Base-by-base conservation (phyloP, 2,113 vertebrate genomes). In the Salminus brasiliensis region DNA sequence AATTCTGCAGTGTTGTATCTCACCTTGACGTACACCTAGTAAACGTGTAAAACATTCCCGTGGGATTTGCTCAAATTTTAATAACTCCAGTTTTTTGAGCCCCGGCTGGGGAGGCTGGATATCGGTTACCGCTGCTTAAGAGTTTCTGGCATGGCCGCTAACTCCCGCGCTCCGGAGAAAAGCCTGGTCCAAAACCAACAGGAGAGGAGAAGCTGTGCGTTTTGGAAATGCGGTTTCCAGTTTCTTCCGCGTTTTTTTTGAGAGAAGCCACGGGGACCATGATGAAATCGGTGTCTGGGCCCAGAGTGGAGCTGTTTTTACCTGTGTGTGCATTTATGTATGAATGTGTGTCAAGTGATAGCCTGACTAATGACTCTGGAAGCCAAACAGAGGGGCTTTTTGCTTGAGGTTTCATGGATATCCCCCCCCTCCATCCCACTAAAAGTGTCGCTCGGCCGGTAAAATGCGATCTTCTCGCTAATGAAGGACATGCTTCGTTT, bases 1-100 rank as follows among this genome's bases (percentile, higher is more conserved):
- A 92, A 92, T 90, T 93, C 91, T 91, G 86, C 62, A 85, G 85
- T 89, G 92, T 92, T 90, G 91, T 93, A 89, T 91, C 90, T 89
- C 90, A 93, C 92, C 90, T 94, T 91, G 90, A 92, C 88, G 83
- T 90, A 93, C 90, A 91, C 87, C 88, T 88, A 91, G 88, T 93
- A 90, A 93, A 92, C 84, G 84, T 92, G 92, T 93, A 91, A 93
- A 93, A 87, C 87, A 90, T 91, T 93, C 92, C 79, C 68, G 68
- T 59, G 88, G 87, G 91, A 91, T 93, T 91, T 88, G 87, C 88
- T 91, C 59, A 84, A 83, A 89, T 92, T 93, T 93, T 88, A 93
- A 92, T 91, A 93, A 93, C 88, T 82, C 87, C 77, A 84, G 63
- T 84, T 89, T 91, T 53, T 91, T 83, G 91, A 88, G 69, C 85